These are phyloP conservation scores for Sericinus montela DNA, from an alignment of 2,888 invertebrate genomes.

Conservation along the genomic window DNA sequence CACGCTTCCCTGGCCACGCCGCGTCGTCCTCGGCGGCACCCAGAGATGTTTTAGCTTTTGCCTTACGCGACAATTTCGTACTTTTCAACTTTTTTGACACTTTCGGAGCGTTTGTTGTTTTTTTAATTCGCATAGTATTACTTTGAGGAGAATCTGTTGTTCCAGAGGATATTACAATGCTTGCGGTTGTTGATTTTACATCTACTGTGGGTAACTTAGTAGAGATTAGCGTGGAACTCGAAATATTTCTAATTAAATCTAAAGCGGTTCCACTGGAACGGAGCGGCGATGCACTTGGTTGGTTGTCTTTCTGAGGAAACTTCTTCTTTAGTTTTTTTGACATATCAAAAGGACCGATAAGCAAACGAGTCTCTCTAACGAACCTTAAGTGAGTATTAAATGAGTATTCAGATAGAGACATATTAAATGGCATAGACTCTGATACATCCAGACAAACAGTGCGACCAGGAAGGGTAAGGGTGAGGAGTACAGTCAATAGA, in stretches of 20 bases:
- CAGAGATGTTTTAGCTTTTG: too few species aligned
- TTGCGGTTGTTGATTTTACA: neutral
- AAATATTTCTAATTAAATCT: neutral
- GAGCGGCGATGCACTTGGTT: conserved; percentile 10
- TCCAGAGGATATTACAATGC: neutral
- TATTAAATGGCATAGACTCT: neutral
- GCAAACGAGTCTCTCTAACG: conserved; percentile 4
- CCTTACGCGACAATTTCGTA: neutral
- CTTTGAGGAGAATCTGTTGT: neutral
- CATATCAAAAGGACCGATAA: conserved; percentile 14
- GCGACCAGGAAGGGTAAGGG: neutral
- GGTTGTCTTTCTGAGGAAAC: neutral
- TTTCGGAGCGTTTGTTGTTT: neutral
- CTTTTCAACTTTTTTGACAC: neutral
- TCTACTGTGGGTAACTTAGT: neutral
- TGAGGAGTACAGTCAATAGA: neutral
- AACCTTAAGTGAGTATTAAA: neutral
- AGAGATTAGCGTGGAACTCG: neutral
- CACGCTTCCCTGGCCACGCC: conserved; percentile 90
- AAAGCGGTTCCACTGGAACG: neutral
- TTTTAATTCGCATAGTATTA: neutral
- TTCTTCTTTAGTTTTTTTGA: conserved; percentile 6
- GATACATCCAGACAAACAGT: neutral
- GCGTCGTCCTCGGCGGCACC: neutral
- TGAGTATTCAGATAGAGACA: neutral